These are phyloP conservation scores for Origma solitaria DNA, from an alignment of 2,113 vertebrate species.

Conservation along the genomic window DNA sequence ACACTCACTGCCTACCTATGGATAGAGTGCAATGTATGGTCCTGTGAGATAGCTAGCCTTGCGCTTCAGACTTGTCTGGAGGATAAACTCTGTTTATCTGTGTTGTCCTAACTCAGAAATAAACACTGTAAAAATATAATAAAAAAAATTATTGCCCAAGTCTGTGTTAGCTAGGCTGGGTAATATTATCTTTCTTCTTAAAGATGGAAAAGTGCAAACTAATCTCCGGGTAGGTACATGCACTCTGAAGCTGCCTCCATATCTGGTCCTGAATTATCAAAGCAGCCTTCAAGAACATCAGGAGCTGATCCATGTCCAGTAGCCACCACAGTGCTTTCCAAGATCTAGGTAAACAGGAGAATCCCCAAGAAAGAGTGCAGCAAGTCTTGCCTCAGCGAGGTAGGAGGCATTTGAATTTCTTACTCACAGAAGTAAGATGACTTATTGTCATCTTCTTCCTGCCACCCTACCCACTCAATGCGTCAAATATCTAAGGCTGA, in stretches of 20 bases:
- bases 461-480: constrained; percentile 45
- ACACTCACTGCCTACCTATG: neutral
- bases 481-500: constrained; percentile 30
- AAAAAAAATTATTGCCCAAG: neutral
- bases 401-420: constrained; percentile 60
- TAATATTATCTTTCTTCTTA: neutral
- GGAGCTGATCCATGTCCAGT: neutral
- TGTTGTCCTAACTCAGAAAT: neutral
- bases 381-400: constrained; percentile 2
- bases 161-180: neutral
- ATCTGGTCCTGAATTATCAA: neutral
- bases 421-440: too few relatives aligned
- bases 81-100: neutral
- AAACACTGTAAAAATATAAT: neutral
- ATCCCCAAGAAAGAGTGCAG: neutral
- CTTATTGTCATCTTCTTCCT: constrained; percentile 48
- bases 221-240: neutral
- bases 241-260: neutral
- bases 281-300: neutral
- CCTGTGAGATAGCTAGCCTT: neutral
- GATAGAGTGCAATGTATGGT: neutral
- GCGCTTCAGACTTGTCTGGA: neutral
- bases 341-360: constrained; percentile 8
- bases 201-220: neutral
- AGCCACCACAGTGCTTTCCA: neutral